These are phyloP conservation scores for Fragum whitleyi DNA, from an alignment of 2,888 invertebrate species.

Conservation along the genomic window DNA sequence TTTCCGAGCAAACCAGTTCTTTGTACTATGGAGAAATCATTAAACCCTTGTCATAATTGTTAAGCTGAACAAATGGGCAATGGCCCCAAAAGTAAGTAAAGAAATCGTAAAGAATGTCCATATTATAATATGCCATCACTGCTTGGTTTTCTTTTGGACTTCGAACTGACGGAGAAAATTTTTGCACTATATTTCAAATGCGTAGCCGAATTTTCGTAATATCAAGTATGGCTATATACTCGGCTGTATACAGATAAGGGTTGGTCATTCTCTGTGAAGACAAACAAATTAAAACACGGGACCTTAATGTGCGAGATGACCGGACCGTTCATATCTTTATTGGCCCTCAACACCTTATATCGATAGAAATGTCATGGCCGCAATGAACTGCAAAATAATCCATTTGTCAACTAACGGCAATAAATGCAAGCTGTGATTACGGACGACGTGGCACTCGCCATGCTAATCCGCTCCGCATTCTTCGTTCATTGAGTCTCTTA, in stretches of 20 bases:
- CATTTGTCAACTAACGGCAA: conserved; percentile 48
- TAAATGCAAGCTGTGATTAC: conserved; percentile 53
- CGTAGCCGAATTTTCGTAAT: too few species aligned
- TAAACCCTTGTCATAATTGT: neutral
- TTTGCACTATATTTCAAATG: too few species aligned
- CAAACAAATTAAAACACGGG: conserved; percentile 23
- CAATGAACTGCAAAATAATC: conserved; percentile 33
- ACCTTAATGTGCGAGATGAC: conserved; percentile 18
- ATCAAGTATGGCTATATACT: too few species aligned
- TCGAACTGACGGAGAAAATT: too few species aligned
- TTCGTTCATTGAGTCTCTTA: too few species aligned
- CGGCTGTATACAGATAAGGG: neutral
- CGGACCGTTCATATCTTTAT: conserved; percentile 21
- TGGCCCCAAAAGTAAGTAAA: too few species aligned
- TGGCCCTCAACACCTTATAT: conserved; percentile 27
- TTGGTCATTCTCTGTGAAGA: conserved; percentile 4
- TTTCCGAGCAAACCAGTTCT: conserved; percentile 15
- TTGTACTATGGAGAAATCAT: conserved; percentile 5
- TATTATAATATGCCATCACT: too few species aligned
- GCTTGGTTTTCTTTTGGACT: too few species aligned
- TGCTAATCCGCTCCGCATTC: neutral
- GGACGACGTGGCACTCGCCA: conserved; percentile 8
- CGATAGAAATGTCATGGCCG: conserved; percentile 19
- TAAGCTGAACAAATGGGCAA: too few species aligned
- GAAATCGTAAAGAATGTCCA: too few species aligned